Evolutionary conservation across 2,888 invertebrate genomes (phyloP), one percentile per base, ranked within the genome.

Genomic region (Aporophyla lueneburgensis): DNA sequence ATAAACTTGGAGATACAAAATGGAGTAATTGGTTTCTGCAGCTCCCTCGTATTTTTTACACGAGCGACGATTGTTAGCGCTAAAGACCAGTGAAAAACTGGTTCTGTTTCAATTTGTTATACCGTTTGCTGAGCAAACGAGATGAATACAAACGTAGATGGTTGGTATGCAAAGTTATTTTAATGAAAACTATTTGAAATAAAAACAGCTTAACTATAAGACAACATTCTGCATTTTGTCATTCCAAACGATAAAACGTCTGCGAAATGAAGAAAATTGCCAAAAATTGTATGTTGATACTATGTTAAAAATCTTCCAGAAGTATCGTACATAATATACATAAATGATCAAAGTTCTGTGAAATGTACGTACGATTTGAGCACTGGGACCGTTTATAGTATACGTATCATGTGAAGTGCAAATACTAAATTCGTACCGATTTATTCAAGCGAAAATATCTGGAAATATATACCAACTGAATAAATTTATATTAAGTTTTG

Each of bases 1-100:
- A 81, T 80, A 76, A 80, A 85, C 74, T 83, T 70, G 66, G 76
- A 75, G 77, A 83, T 67, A 79, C 77, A 46, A 79, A 88, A 85
- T 81, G 70, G 79, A 86, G 81, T 84, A 84, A 86, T 87, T 81
- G 76, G 69, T 78, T 84, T 81, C 33, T 80, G 68, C 66, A 78
- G 76, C 62, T 65, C 56, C 67, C 40, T 78, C 54, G 78, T 84
- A 86, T 74, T 84, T 33, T 83, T 84, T 74, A 71, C 65, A 71
- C 69, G 70, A 73, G 16, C 53, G 56, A 72, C 68, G 71, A 70
- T 65, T 73, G 74, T 78, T 78, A 66, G 62, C 46, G 65, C 61
- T 67, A 58, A 86, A 80, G 27, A 68, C 63, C 43, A 69, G 62
- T 69, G 72, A 73, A 72, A 76, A 67, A 76, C 67, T 63, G 59